Evolutionary conservation across 2,888 invertebrate genomes (phyloP).

Genomic region (Galerucella pusilla): DNA sequence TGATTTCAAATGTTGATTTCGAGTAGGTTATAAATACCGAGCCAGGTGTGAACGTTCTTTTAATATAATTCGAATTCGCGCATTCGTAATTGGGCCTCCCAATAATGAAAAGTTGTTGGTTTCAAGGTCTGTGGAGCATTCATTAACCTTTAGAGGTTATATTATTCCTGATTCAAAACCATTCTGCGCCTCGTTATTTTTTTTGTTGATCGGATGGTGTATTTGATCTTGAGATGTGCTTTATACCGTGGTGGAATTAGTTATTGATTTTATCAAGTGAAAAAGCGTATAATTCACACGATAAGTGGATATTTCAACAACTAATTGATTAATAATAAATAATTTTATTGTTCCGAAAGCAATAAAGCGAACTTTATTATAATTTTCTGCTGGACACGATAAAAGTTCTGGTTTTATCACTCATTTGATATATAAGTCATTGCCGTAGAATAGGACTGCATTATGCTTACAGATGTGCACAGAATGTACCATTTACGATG

Average conservation of each 20-base stretch:
- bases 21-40: constrained; percentile 46
- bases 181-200: background rate
- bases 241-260: background rate
- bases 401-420: too few relatives aligned
- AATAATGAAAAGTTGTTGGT: constrained; percentile 54
- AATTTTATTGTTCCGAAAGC: too few relatives aligned
- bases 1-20: constrained; percentile 37
- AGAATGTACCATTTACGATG: too few relatives aligned
- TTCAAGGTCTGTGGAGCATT: constrained; percentile 64
- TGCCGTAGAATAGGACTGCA: too few relatives aligned
- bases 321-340: too few relatives aligned
- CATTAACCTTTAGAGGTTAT: constrained; percentile 65
- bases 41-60: constrained; percentile 58
- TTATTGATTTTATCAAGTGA: background rate
- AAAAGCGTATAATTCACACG: background rate
- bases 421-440: too few relatives aligned
- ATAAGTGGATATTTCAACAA: background rate
- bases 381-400: too few relatives aligned
- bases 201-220: background rate
- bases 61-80: constrained; percentile 59
- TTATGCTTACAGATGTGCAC: too few relatives aligned
- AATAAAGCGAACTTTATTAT: too few relatives aligned
- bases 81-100: constrained; percentile 54
- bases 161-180: constrained; percentile 9
- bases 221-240: background rate